Base-by-base conservation (phyloP, 2,888 invertebrate species). In the Dyspetes luteomarginatus region DNA sequence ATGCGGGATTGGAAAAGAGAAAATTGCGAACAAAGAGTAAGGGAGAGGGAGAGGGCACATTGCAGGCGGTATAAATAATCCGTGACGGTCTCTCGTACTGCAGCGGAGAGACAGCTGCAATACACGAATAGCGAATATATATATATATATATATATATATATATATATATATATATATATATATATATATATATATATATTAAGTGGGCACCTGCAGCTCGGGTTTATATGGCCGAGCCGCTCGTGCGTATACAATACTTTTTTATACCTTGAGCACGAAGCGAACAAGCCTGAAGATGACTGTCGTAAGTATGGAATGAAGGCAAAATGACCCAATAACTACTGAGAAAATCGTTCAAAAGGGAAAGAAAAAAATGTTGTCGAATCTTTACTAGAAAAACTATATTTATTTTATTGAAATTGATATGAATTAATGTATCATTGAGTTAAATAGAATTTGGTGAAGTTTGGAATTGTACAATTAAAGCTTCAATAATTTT, bases 1-100 rank as follows among this genome's bases (percentile, higher is more conserved):
- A 43, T n/a, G 58, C 36, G 15, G 56, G 15, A 45, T n/a, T 48
- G 26, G 22, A 41, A 36, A 50, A 58, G 36, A 79, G 79, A 78
- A 74, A 78, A 74, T 74, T 78, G 73, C 62, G 78, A 68, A 78
- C 62, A 81, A 75, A 80, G 64, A 82, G 64, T 81, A n/a, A n/a
- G n/a, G n/a, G n/a, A n/a, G n/a, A n/a, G n/a, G n/a, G n/a, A 71
- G 78, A 68, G 64, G 67, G 76, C 83, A 85, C 83, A 86, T 85
- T 84, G 82, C 84, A 83, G 83, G 84, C 80, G 85, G 83, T 84
- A 86, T 87, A 88, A 86, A 88, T 88, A 85, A 87, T 84, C 82
- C 77, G 80, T 64, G 80, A 83, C 75, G 72, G 72, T 68, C 71
- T 68, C 43, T 68, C 68, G 68, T 43, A 43, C 65, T 73, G 67